These are phyloP conservation scores for Eutolmus rufibarbis DNA, from an alignment of 2,888 invertebrate genomes.

Conservation along the genomic window DNA sequence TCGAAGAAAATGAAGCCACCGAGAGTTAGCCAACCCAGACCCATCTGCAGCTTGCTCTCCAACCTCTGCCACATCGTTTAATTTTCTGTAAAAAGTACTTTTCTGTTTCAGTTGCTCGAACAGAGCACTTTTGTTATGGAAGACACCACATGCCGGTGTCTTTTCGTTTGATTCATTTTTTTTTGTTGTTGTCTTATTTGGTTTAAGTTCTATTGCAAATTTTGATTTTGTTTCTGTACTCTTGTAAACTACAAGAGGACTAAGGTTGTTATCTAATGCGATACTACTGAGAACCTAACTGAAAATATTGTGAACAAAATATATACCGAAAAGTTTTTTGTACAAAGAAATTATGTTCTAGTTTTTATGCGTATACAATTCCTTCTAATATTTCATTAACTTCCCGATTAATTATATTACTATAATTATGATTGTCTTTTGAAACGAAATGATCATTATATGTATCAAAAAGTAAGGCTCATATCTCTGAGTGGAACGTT, in stretches of 20 bases:
- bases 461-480: too few relatives aligned
- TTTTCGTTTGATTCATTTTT: background rate
- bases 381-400: background rate
- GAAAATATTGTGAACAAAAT: slow-evolving; percentile 3
- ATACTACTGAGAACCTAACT: background rate
- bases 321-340: slow-evolving; percentile 28
- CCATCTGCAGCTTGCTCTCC: background rate
- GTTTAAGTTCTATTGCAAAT: background rate
- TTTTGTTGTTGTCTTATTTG: background rate
- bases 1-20: background rate
- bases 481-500: too few relatives aligned
- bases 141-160: background rate
- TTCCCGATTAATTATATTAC: too few relatives aligned
- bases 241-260: slow-evolving; percentile 2
- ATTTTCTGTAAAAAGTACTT: slow-evolving; percentile 26
- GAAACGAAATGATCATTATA: too few relatives aligned
- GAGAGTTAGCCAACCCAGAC: slow-evolving; percentile 4
- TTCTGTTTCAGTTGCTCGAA: background rate
- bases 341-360: background rate
- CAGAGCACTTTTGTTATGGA: background rate
- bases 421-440: too few relatives aligned
- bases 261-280: slow-evolving; percentile 36
- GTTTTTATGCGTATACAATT: background rate
- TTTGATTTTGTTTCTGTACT: background rate
- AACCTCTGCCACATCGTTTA: slow-evolving; percentile 1